Conservation (phyloP, 1,140 invertebrate species). For the Brachionus sp. region DNA sequence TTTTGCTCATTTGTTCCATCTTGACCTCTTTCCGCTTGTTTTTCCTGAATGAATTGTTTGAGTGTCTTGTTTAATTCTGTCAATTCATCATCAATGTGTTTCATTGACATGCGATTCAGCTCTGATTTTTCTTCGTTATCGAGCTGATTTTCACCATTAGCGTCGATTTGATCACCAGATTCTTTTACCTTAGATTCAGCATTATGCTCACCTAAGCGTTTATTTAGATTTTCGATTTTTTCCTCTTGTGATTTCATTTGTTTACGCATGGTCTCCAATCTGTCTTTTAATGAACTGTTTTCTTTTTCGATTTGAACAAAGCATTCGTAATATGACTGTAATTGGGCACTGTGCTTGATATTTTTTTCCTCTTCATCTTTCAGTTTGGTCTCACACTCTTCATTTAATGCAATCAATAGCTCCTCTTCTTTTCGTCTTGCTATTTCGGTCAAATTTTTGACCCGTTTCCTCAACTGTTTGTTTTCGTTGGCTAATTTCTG, state of each 20-base stretch:
- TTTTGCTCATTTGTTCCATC: neutral
- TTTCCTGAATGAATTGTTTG: conserved; percentile 23
- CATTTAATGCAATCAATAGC: neutral
- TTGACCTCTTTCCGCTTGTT: neutral
- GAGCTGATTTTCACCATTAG: neutral
- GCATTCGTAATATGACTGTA: conserved; percentile 43
- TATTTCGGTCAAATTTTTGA: conserved; percentile 31
- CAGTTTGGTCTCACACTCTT: neutral
- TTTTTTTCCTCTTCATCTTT: conserved; percentile 34
- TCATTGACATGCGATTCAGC: conserved; percentile 13
- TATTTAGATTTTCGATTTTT: neutral
- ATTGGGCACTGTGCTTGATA: conserved; percentile 36
- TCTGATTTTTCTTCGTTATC: neutral
- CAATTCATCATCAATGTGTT: conserved; percentile 38
- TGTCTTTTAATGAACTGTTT: conserved; percentile 1
- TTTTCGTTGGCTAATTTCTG: conserved; percentile 27
- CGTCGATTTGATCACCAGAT: neutral
- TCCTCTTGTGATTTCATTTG: neutral
- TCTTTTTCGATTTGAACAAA: conserved; percentile 45
- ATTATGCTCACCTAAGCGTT: neutral
- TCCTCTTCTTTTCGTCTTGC: conserved; percentile 22
- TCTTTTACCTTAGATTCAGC: neutral
- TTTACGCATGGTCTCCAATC: neutral
- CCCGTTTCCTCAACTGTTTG: conserved; percentile 18
- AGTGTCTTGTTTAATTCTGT: neutral